These are phyloP conservation scores for Chrysogorgia sp. DNA, from an alignment of 92 coral and sea anemone species.

Conservation along the genomic window DNA sequence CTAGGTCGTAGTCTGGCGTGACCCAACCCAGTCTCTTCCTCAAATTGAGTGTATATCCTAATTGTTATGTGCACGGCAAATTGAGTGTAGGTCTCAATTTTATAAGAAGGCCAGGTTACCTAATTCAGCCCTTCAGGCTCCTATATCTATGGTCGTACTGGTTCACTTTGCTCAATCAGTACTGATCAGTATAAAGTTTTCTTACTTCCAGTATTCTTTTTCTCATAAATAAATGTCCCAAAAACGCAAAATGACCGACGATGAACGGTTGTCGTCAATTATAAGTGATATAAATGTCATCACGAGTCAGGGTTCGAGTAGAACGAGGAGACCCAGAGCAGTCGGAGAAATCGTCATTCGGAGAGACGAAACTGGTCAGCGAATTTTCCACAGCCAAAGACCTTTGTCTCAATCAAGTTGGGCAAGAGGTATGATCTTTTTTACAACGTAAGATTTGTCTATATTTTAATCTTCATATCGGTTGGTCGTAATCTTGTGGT, in stretches of 20 bases:
- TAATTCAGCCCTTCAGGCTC: too few relatives aligned
- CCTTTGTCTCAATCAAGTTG: slow-evolving; percentile 11
- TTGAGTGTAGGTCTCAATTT: too few relatives aligned
- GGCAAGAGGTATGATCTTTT: slow-evolving; percentile 5
- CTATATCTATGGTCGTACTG: too few relatives aligned
- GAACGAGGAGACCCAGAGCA: neutral
- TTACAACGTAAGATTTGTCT: neutral
- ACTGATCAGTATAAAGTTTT: too few relatives aligned
- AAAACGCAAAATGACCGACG: slow-evolving; percentile 5
- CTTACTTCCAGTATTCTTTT: too few relatives aligned
- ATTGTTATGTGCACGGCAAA: too few relatives aligned
- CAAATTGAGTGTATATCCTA: too few relatives aligned
- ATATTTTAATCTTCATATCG: neutral
- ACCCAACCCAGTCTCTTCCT: too few relatives aligned
- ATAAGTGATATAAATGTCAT: slow-evolving; percentile 4
- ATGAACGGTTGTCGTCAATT: slow-evolving; percentile 7
- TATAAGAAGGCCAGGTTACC: too few relatives aligned
- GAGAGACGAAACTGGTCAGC: slow-evolving; percentile 11
- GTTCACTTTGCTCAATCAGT: too few relatives aligned
- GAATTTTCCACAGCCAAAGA: slow-evolving; percentile 9
- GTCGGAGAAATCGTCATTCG: neutral
- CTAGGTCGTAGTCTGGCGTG: too few relatives aligned
- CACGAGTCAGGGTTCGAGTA: neutral
- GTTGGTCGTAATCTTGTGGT: neutral
- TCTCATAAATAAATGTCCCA: too few relatives aligned